Conservation (phyloP, 2,113 vertebrate species). For the Phycodurus eques region DNA sequence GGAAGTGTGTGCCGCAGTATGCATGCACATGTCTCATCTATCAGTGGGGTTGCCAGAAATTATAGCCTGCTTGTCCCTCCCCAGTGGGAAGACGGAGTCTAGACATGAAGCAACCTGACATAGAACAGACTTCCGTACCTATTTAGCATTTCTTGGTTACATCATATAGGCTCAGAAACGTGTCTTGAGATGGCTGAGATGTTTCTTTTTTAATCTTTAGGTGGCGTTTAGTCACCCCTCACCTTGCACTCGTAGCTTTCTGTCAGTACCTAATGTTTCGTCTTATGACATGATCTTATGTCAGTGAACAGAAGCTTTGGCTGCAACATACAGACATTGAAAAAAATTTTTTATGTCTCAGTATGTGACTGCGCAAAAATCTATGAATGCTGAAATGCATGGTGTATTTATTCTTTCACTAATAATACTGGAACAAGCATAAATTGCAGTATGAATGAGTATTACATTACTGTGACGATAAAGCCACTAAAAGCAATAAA, state of each 20-base stretch:
- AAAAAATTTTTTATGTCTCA: no score
- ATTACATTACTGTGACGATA: no score
- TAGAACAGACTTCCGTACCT: slow-evolving; percentile 35
- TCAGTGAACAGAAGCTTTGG: no score
- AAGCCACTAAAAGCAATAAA: no score
- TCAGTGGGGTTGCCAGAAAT: slow-evolving; percentile 26
- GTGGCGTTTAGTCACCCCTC: neutral
- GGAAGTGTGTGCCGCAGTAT: neutral
- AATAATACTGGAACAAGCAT: no score
- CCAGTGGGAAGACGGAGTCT: slow-evolving; percentile 14
- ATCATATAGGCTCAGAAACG: neutral
- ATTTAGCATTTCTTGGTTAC: slow-evolving; percentile 26
- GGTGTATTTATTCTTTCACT: no score
- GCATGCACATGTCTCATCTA: slow-evolving; percentile 10
- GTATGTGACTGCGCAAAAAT: no score
- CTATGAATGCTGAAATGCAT: no score
- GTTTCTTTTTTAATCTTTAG: neutral
- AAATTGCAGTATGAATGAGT: no score
- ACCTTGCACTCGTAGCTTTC: neutral
- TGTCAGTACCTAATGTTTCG: no score
- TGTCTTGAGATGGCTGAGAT: neutral
- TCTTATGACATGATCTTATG: no score
- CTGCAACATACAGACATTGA: no score
- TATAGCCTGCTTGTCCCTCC: slow-evolving; percentile 7
- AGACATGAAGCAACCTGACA: slow-evolving; percentile 38